Evolutionary conservation across 2,797 vertebrate species (phyloP), one percentile per base, ranked within the genome.

Genomic region (Parambassis ranga): DNA sequence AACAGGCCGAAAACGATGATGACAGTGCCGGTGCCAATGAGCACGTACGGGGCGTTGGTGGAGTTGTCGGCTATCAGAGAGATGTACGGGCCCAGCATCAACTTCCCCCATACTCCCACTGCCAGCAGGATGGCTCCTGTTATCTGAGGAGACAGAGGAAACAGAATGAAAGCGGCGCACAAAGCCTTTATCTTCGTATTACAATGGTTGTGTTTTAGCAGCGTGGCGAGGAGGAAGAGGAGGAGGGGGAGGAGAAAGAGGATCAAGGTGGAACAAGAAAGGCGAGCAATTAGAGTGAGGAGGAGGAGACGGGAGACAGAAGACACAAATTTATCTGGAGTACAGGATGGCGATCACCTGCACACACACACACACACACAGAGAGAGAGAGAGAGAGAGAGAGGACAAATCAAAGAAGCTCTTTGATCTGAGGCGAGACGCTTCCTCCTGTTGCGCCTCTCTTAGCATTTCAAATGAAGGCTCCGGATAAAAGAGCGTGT

Each of bases 1-100:
- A 99, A 98, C 78, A 99, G 93, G 63, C 98, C 98, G 0, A 99
- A 99, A 61, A 99, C 93, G n/a, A 98, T 95, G 67, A 99, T 99
- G 65, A 96, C 95, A 28, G 95, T 97, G 8, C 97, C 97, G 9
- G 98, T 99, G 65, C 97, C 96, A 0, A 98, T 99, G 70, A 99
- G 96, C 62, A 99, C 98, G 4, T 96, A 98, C 11, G 98, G 98
- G 35, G 98, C 96, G 78, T 98, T 99, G 87, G 98, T 98, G 88
- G 96, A 97, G 91, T 98, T 98, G 89, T 98, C 97, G 3, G 96
- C 97, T 26, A 99, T 98, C 48, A 99, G 95, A 14, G 97, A 97
- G 82, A 99, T 98, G 79, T 98, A 98, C 0, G 97, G 98, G 72
- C 97, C 96, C 49, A 99, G 90, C 88, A 98, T 99, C 75, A 98